phyloP scores from a whole-genome alignment of 2,797 vertebrate genomes.

The Anguilla anguilla region DNA sequence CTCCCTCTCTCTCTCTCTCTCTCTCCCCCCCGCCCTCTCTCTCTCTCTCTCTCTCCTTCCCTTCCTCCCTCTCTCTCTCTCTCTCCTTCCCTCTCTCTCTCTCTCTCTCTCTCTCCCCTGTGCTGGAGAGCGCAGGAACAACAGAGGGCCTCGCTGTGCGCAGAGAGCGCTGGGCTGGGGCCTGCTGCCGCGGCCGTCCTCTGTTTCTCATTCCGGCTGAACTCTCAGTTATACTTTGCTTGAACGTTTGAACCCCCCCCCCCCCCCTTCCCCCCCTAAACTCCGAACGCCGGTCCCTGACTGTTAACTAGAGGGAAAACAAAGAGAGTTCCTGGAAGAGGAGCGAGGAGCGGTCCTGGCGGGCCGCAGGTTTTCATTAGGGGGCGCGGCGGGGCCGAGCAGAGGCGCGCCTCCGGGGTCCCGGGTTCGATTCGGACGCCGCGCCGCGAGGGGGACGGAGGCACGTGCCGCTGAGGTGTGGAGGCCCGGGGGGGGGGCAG shows the following conservation, averaged over 20 bases:
- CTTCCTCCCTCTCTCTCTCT: too few species aligned
- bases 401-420: not conserved
- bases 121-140: not conserved
- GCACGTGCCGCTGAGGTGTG: conserved; percentile 4
- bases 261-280: too few species aligned
- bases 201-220: not conserved
- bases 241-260: not conserved
- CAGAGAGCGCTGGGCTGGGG: not conserved
- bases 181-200: not conserved
- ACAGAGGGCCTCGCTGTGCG: not conserved
- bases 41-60: too few species aligned
- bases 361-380: not conserved
- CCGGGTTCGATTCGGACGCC: not conserved
- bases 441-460: not conserved
- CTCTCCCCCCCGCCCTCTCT: too few species aligned
- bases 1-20: too few species aligned
- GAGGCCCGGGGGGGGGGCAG: not conserved
- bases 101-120: too few species aligned
- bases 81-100: too few species aligned
- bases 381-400: not conserved
- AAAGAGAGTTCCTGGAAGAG: not conserved
- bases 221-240: not conserved
- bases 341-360: not conserved
- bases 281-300: not conserved
- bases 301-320: not conserved